phyloP scores from a whole-genome alignment of 2,113 vertebrate genomes.

The Mormoops blainvillei region DNA sequence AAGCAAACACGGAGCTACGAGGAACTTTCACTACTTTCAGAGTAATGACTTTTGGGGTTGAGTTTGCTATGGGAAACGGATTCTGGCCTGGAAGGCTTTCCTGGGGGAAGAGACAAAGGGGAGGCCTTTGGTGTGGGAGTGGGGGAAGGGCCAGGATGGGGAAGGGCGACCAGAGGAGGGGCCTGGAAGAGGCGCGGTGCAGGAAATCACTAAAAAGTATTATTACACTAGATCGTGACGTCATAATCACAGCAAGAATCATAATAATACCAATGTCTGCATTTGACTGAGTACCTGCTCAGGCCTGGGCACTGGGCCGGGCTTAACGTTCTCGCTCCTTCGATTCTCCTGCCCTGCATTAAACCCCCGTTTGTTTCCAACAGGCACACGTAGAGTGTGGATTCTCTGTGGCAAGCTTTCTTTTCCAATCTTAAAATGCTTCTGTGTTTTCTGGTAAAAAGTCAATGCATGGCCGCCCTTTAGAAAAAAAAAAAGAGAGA shows the following conservation, averaged over 20 bases:
- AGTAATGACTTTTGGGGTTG: not conserved
- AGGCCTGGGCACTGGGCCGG: not conserved
- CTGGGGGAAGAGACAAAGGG: not conserved
- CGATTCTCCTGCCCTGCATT: not conserved
- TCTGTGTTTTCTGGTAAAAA: not conserved
- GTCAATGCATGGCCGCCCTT: not conserved
- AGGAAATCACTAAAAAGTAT: not conserved
- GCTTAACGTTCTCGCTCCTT: not conserved
- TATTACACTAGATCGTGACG: not conserved
- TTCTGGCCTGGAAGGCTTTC: not conserved
- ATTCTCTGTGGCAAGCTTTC: not conserved
- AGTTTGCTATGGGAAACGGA: not conserved
- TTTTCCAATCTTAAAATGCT: not conserved
- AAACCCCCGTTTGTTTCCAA: not conserved
- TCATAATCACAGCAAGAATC: not conserved
- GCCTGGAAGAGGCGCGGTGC: not conserved
- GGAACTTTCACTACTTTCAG: not conserved
- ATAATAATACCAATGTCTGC: no score
- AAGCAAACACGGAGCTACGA: not conserved
- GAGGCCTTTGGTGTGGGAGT: not conserved
- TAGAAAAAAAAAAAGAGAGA: no score
- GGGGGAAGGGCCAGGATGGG: not conserved
- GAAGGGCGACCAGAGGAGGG: not conserved
- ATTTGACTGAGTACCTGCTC: not conserved
- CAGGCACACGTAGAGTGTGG: accelerated